Conservation (phyloP, 2,888 invertebrate genomes). For the Drosophila buzzatii region DNA sequence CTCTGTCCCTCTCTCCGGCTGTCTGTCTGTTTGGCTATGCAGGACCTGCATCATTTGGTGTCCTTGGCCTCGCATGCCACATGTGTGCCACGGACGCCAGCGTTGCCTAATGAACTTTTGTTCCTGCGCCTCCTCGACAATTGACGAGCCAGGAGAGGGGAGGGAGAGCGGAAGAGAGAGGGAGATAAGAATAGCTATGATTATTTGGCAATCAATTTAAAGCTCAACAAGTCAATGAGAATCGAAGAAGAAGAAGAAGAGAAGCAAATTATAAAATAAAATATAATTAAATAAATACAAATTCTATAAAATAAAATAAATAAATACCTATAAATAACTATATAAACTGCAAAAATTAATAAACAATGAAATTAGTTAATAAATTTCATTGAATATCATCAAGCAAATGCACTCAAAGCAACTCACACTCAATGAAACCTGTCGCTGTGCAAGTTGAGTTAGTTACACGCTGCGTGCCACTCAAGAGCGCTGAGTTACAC, state of each 20-base stretch:
- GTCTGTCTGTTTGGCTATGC: neutral
- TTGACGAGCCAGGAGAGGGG: slow-evolving; percentile 31
- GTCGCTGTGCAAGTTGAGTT: slow-evolving; percentile 19
- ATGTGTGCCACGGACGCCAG: slow-evolving; percentile 55
- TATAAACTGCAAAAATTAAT: no score
- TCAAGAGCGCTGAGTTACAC: slow-evolving; percentile 34
- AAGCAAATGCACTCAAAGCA: neutral
- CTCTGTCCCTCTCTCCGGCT: neutral
- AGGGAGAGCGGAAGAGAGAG: neutral
- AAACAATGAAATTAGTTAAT: no score
- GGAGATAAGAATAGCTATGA: no score
- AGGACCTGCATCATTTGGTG: slow-evolving; percentile 31
- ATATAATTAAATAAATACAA: no score
- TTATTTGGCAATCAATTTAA: slow-evolving; percentile 27
- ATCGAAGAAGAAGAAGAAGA: neutral
- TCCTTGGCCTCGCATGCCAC: slow-evolving; percentile 47
- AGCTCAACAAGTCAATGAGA: slow-evolving; percentile 41
- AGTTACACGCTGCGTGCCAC: neutral
- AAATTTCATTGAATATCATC: no score
- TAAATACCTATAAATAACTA: no score
- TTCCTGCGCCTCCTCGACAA: slow-evolving; percentile 45
- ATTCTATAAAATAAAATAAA: no score
- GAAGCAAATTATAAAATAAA: no score
- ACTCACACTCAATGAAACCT: slow-evolving; percentile 7
- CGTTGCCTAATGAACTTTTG: slow-evolving; percentile 68